Evolutionary conservation across 1,140 invertebrate species (phyloP), one percentile per base, ranked within the genome.

Genomic region (Drosophila subpulchrella): DNA sequence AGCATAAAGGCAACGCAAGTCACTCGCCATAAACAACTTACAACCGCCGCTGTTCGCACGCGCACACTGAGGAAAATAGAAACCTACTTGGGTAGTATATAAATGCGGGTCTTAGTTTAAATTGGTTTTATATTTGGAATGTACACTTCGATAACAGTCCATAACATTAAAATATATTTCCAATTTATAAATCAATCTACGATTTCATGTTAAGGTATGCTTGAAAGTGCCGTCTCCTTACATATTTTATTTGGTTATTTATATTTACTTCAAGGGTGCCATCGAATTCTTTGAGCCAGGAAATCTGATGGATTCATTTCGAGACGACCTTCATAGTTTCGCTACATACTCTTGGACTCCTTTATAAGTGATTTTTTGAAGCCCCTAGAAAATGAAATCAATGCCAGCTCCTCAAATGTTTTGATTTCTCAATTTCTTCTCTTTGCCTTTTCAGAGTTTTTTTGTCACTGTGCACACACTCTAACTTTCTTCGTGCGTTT

Each of bases 1-100:
- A 84, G 78, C 73, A 89, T 89, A 80, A 73, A 61, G 57, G 50
- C 73, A 44, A 36, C 53, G 61, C 70, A 70, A 30, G 58, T 42
- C 57, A 72, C 54, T 70, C 68, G 53, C 50, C 60, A 80, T 74
- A 58, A 75, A 65, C 77, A 84, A 70, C 76, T 44, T 65, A 72
- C 63, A 75, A 60, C 66, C 62, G 60, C 36, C 59, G 59, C 47
- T 27, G 10, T 24, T 65, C 20, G 38, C 38, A 66, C 20, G 13
- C 20, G 17, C 12, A 78, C 54, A 46, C 55, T 54, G 30, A 1
- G 17, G 32, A 10, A 62, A 27, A 59, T 42, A 4, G 27, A 4
- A 3, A 4, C 1, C 6, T 30, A 32, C 0, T 5, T 11, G 10
- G 20, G n/a, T 3, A 42, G 39, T 42, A 15, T 15, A 15, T 10